Evolutionary conservation across 2,797 vertebrate genomes (phyloP).

Genomic region (Vultur gryphus): DNA sequence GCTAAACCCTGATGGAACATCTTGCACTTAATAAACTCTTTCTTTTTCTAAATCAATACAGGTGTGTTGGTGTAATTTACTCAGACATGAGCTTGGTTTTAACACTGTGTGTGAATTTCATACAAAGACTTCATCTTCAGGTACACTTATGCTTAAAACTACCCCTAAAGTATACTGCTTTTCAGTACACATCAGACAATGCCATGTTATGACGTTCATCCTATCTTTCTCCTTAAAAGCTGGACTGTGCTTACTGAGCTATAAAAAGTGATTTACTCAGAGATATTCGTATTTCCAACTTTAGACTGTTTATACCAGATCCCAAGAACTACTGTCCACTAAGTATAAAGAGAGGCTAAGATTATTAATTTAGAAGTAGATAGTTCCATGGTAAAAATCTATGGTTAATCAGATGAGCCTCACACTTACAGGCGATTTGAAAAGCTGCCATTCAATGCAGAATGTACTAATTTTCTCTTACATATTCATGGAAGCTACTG

Average conservation of each 20-base stretch:
- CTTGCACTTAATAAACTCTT: conserved; percentile 70
- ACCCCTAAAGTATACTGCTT: not conserved
- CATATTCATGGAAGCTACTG: not conserved
- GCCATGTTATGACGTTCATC: not conserved
- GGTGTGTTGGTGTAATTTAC: not conserved
- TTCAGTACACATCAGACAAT: not conserved
- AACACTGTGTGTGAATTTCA: not conserved
- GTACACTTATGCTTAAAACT: not conserved
- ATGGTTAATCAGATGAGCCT: not conserved
- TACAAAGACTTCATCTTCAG: not conserved
- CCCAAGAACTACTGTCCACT: not conserved
- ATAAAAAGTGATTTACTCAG: not conserved
- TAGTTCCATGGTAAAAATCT: not conserved
- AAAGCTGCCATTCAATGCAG: not conserved
- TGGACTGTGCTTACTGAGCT: not conserved
- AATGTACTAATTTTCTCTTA: conserved; percentile 5
- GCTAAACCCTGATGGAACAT: conserved; percentile 65
- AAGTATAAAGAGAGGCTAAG: not conserved
- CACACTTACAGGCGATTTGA: not conserved
- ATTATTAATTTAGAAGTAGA: not conserved
- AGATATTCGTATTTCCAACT: not conserved
- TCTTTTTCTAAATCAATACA: conserved; percentile 21
- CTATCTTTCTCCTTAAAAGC: not conserved
- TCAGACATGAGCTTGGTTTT: not conserved
- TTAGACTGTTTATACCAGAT: not conserved